These are phyloP conservation scores for Limanda limanda DNA, from an alignment of 2,113 vertebrate species.

Conservation along the genomic window DNA sequence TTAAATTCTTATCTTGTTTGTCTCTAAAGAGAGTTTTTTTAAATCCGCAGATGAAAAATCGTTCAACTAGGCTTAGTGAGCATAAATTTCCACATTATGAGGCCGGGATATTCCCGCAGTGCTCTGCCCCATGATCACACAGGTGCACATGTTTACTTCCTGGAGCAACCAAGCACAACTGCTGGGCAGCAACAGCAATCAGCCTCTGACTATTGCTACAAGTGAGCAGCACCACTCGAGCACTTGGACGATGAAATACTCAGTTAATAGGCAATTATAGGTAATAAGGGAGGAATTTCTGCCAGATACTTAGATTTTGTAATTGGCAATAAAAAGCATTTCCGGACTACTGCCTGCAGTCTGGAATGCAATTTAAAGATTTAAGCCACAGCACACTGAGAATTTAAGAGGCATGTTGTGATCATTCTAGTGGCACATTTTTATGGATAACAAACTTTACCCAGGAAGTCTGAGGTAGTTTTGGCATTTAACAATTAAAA, in stretches of 20 bases:
- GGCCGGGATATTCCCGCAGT: slow-evolving; percentile 3
- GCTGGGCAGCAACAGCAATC: neutral
- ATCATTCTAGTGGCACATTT: neutral
- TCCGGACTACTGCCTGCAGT: too few relatives aligned
- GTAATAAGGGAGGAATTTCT: neutral
- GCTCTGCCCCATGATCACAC: neutral
- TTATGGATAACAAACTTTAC: neutral
- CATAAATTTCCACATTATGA: slow-evolving; percentile 6
- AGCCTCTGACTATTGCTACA: neutral
- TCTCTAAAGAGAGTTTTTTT: neutral
- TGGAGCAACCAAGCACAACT: neutral
- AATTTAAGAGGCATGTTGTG: neutral
- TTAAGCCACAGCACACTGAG: neutral
- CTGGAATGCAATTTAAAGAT: too few relatives aligned
- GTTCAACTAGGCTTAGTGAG: slow-evolving; percentile 7
- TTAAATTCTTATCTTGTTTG: slow-evolving; percentile 18
- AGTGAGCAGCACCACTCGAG: neutral
- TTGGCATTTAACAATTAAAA: too few relatives aligned
- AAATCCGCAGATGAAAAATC: neutral
- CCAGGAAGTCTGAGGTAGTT: too few relatives aligned
- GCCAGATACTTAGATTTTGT: neutral
- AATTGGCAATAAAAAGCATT: neutral
- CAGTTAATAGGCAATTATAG: neutral
- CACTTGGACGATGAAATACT: neutral
- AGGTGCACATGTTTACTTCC: neutral